Evolutionary conservation across 1,140 invertebrate species (phyloP), one percentile per base, ranked within the genome.

Genomic region (Andricus grossulariae): DNA sequence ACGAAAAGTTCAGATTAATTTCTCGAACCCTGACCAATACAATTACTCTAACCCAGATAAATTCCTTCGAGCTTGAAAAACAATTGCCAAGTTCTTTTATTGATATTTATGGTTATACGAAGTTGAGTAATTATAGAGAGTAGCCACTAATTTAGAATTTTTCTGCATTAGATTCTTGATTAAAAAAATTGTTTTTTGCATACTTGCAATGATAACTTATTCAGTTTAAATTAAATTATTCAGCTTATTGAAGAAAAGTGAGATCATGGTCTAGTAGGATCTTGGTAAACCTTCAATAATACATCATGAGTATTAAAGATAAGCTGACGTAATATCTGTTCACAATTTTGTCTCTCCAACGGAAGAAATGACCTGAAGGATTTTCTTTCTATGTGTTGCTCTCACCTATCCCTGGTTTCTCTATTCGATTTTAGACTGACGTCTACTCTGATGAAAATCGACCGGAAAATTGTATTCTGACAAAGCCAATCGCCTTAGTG

Each of bases 351-450:
- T 81, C 79, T 76, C 71, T 72, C 52, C 66, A 50, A 50, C 51
- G 54, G 18, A 52, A 84, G 82, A 83, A 86, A 86, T 84, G 83
- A 84, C 85, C 80, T 83, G 73, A 72, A 76, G 78, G 81, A 81
- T 81, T 83, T 73, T 78, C 77, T 83, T 83, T 84, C 75, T 57
- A 55, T 73, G 45, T 71, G 25, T 25, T 57, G 79, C 77, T 73
- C 77, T 75, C 75, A 45, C 45, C 50, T 54, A 13, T 54, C 54
- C 54, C 74, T n/a, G 19, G n/a, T 11, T 55, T 55, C 21, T 21
- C 54, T 19, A n/a, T 25, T 45, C 32, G 1, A 66, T 39, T 66
- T 66, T 66, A 25, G 21, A 66, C 16, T 66, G 60, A 66, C 60
- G 45, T 66, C 7, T 66, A 21, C 39, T 66, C 1, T 39, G 60